These are phyloP conservation scores for Oceanodroma leucorhoa DNA, from an alignment of 2,797 vertebrate species.

Conservation along the genomic window DNA sequence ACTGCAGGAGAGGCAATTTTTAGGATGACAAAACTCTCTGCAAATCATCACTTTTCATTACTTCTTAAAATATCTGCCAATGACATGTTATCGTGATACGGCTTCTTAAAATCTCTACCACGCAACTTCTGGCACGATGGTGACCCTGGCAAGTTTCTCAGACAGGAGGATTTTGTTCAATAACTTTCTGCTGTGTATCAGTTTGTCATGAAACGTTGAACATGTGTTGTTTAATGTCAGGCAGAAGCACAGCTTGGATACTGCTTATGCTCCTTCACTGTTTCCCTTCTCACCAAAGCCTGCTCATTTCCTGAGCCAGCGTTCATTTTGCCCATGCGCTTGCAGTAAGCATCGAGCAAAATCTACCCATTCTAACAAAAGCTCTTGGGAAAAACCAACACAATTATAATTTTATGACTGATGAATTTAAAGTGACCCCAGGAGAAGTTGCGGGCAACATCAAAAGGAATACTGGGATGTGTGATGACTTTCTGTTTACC, in stretches of 20 bases:
- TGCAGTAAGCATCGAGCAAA: neutral
- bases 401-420: constrained; percentile 18
- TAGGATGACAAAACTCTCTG: neutral
- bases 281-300: constrained; percentile 7
- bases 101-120: neutral
- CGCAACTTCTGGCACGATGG: neutral
- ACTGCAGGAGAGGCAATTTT: neutral
- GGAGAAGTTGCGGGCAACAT: neutral
- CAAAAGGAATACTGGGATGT: neutral
- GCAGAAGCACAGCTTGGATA: constrained; percentile 50
- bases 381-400: neutral
- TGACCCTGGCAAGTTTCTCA: constrained; percentile 25
- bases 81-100: fast-evolving
- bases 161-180: neutral
- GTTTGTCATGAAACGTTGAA: constrained; percentile 38
- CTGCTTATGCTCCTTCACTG: neutral
- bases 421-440: constrained; percentile 32
- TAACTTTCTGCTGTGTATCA: constrained; percentile 19
- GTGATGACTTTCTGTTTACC: constrained; percentile 17
- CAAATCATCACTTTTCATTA: neutral
- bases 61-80: neutral
- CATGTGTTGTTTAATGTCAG: constrained; percentile 66
- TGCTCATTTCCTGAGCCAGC: constrained; percentile 34
- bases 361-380: neutral
- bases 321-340: neutral